These are phyloP conservation scores for Diloba caeruleocephala DNA, from an alignment of 2,888 invertebrate species.

Conservation along the genomic window DNA sequence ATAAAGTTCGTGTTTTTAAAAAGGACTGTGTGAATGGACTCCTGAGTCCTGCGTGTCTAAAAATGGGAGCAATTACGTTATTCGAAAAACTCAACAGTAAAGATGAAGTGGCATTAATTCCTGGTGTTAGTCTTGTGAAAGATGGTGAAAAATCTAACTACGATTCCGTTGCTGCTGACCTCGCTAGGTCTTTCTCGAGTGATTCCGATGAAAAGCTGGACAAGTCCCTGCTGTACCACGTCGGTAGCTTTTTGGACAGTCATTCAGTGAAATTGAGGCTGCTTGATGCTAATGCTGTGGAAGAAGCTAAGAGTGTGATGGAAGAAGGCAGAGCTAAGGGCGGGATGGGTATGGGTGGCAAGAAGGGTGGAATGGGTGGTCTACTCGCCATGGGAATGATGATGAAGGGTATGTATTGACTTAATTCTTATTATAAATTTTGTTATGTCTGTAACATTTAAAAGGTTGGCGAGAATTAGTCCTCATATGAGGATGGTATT, in stretches of 20 bases:
- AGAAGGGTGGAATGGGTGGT: constrained; percentile 83
- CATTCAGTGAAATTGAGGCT: constrained; percentile 92
- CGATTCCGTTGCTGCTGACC: constrained; percentile 85
- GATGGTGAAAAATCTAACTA: constrained; percentile 90
- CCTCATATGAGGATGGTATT: too few relatives aligned
- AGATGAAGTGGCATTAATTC: constrained; percentile 67
- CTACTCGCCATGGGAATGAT: constrained; percentile 88
- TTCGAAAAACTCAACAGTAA: constrained; percentile 69
- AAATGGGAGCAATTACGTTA: constrained; percentile 69
- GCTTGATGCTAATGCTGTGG: constrained; percentile 89
- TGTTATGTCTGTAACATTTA: too few relatives aligned
- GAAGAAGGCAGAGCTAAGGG: constrained; percentile 80
- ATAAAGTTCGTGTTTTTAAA: constrained; percentile 57
- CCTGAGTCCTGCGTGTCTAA: constrained; percentile 69
- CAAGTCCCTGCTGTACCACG: constrained; percentile 91
- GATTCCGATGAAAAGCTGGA: constrained; percentile 92
- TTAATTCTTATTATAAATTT: too few relatives aligned
- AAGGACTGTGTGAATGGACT: constrained; percentile 72
- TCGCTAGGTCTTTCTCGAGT: constrained; percentile 92
- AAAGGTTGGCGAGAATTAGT: too few relatives aligned
- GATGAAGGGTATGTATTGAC: constrained; percentile 90
- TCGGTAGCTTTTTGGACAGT: constrained; percentile 91
- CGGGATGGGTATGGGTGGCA: constrained; percentile 70
- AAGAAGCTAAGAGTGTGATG: constrained; percentile 83
- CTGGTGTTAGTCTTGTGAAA: constrained; percentile 90